These are phyloP conservation scores for Sturnira hondurensis DNA, from an alignment of 2,113 vertebrate species.

Conservation along the genomic window DNA sequence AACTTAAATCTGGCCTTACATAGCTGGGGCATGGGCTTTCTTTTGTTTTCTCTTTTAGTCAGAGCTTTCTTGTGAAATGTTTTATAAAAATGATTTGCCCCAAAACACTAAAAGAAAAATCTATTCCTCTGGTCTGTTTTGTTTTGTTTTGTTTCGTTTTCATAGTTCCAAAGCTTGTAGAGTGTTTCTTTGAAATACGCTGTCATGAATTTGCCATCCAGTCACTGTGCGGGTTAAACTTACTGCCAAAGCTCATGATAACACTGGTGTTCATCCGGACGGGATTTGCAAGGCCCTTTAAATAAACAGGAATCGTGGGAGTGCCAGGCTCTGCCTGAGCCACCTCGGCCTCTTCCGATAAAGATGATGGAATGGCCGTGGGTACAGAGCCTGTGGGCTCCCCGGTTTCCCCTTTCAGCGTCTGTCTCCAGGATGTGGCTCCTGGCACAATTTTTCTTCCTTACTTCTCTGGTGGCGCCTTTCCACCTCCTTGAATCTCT, in stretches of 20 bases:
- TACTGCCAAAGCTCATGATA: not conserved
- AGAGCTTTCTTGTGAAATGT: not conserved
- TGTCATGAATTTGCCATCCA: not conserved
- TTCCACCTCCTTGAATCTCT: not conserved
- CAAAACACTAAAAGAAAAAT: not conserved
- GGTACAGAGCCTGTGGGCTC: not conserved
- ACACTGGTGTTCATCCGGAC: not conserved
- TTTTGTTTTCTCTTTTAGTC: not conserved
- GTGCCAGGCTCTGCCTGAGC: not conserved
- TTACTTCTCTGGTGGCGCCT: not conserved
- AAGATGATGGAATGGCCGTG: not conserved
- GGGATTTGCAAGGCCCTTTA: not conserved
- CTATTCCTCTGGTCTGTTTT: not conserved
- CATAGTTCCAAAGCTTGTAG: not conserved
- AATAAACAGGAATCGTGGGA: not conserved
- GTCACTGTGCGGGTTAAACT: not conserved
- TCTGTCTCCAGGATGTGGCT: not conserved
- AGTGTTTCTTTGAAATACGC: not conserved
- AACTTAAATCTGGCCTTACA: not conserved
- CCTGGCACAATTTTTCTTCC: not conserved
- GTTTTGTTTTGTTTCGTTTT: not conserved
- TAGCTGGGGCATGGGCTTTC: rapidly evolving
- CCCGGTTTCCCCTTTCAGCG: not conserved
- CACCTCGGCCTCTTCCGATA: not conserved
- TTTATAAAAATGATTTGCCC: not conserved